phyloP scores from a whole-genome alignment of 35 echinoderm and acorn worm genomes.

The Apostichopus japonicus region DNA sequence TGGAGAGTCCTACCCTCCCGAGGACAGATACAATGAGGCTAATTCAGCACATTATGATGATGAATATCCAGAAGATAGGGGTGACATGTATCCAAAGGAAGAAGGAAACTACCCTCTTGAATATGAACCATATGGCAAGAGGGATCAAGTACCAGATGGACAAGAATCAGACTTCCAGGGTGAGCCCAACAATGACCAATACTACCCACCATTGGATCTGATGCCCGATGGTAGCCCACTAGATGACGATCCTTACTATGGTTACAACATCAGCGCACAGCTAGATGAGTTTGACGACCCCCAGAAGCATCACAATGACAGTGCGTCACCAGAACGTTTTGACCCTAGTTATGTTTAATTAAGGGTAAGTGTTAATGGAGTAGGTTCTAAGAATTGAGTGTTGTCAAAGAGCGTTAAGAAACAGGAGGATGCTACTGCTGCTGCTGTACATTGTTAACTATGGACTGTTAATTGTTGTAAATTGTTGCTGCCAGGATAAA shows the following conservation, averaged over 20 bases:
- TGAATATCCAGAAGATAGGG: background rate
- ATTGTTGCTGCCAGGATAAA: too few relatives aligned
- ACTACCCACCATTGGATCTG: slow-evolving; percentile 15
- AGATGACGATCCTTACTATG: slow-evolving; percentile 15
- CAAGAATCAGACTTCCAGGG: slow-evolving; percentile 50
- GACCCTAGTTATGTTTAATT: slow-evolving; percentile 43
- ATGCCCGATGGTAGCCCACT: slow-evolving; percentile 20
- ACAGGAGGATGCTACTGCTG: too few relatives aligned
- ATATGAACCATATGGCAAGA: slow-evolving; percentile 30
- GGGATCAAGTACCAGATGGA: slow-evolving; percentile 43
- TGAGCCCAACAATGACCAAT: slow-evolving; percentile 40
- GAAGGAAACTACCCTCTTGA: background rate
- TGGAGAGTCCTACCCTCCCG: background rate
- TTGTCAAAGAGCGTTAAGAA: too few relatives aligned
- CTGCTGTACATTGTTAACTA: too few relatives aligned
- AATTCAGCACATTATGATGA: background rate
- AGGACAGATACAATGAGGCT: slow-evolving; percentile 22
- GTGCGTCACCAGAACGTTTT: slow-evolving; percentile 15
- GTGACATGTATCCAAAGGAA: slow-evolving; percentile 8
- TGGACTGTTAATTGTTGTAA: too few relatives aligned
- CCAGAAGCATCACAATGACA: background rate
- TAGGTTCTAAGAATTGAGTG: too few relatives aligned
- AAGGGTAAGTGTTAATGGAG: background rate
- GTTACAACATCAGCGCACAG: slow-evolving; percentile 4
- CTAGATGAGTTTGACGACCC: background rate